Percentiles rank a stretch among this genome's conserved stretches.
Evolutionary conservation across 2,113 vertebrate species (phyloP).

Genomic region (Poeciliopsis retropinna): DNA sequence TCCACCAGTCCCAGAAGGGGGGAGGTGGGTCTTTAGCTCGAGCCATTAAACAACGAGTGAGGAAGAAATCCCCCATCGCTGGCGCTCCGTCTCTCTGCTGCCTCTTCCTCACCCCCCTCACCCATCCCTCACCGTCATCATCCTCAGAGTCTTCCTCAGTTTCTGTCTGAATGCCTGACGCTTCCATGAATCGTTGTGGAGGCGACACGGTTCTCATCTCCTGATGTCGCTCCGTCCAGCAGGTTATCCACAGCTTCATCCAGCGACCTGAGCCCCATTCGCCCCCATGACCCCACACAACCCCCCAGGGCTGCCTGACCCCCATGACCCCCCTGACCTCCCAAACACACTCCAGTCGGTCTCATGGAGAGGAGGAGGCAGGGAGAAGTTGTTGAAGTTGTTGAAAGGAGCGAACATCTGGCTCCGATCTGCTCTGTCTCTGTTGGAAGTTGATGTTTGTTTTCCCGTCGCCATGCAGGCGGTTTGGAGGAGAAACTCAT

Average conservation of each 20-base stretch:
- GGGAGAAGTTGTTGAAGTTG: neutral
- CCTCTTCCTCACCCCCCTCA: neutral
- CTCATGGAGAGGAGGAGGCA: neutral
- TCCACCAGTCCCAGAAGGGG: constrained; percentile 2
- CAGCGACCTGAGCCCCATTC: neutral
- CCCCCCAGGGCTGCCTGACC: no score
- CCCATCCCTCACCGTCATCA: neutral
- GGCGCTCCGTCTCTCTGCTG: neutral
- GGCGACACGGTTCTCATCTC: constrained; percentile 24
- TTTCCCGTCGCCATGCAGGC: neutral
- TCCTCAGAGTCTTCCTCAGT: neutral
- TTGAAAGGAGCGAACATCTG: neutral
- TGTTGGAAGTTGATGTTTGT: neutral
- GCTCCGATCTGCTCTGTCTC: neutral
- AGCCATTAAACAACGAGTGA: constrained; percentile 58
- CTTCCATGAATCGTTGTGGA: constrained; percentile 33
- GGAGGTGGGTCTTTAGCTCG: constrained; percentile 20
- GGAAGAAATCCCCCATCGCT: constrained; percentile 4
- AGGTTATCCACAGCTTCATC: constrained; percentile 34
- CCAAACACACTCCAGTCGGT: neutral
- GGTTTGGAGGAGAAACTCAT: neutral
- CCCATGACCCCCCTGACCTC: no score
- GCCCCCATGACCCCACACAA: no score
- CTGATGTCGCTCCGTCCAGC: constrained; percentile 8
- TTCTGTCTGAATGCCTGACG: constrained; percentile 19